phyloP scores from a whole-genome alignment of 2,888 invertebrate genomes.

The Ctenicera cuprea region DNA sequence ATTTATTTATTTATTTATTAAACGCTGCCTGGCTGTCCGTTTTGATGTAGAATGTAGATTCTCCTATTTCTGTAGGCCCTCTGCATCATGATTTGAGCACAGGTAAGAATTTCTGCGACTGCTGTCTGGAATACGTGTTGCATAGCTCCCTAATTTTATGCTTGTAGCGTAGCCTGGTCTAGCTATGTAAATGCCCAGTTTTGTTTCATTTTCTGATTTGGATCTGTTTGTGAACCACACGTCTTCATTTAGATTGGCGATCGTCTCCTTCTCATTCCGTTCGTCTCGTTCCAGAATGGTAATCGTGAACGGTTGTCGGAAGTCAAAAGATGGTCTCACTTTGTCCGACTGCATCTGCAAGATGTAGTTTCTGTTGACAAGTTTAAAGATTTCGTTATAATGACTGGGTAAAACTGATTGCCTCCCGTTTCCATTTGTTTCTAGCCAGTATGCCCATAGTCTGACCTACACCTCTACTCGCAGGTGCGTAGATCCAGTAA shows the following conservation, averaged over 20 bases:
- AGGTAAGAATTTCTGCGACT: neutral
- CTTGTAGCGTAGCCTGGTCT: neutral
- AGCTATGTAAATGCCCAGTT: neutral
- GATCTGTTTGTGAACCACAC: neutral
- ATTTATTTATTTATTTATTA: too few species aligned
- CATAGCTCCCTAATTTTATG: neutral
- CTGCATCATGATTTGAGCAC: slow-evolving; percentile 1
- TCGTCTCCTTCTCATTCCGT: neutral
- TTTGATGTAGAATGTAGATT: neutral
- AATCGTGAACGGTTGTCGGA: neutral
- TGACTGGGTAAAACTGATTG: neutral
- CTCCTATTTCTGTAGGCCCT: neutral
- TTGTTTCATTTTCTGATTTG: neutral
- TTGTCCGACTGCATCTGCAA: neutral
- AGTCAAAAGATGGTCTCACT: neutral
- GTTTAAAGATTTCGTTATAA: neutral
- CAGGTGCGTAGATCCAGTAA: neutral
- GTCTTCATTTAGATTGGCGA: neutral
- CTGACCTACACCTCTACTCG: neutral
- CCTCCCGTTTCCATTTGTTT: neutral
- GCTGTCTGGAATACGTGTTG: slow-evolving; percentile 4
- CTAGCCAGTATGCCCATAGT: neutral
- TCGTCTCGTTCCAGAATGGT: neutral
- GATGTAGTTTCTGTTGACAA: neutral
- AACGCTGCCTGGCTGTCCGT: neutral